A percentile compares a stretch with the other conserved stretches of the same genome.
phyloP scores from a whole-genome alignment of 2,113 vertebrate species.

The Cyprinodon brontotheroides region DNA sequence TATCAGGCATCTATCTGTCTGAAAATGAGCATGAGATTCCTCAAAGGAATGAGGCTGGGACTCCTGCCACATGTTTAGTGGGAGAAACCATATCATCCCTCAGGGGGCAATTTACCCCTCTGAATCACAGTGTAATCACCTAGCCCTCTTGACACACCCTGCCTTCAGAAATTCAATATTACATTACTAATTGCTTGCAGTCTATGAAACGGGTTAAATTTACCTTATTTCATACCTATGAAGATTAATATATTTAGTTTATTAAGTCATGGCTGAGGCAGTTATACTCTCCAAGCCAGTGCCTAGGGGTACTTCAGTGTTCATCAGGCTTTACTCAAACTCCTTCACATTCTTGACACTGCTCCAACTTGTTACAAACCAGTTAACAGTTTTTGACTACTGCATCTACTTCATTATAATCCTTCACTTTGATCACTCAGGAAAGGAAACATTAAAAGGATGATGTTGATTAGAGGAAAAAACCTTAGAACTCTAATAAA shows the following conservation, averaged over 20 bases:
- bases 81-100: conserved; percentile 39
- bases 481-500: not conserved
- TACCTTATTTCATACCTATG: conserved; percentile 8
- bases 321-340: conserved; percentile 24
- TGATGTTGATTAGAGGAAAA: not conserved
- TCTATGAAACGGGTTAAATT: conserved; percentile 27
- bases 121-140: conserved; percentile 42
- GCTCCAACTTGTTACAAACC: conserved; percentile 54
- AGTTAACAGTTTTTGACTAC: conserved; percentile 31
- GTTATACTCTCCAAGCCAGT: conserved; percentile 45
- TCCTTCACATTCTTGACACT: conserved; percentile 51
- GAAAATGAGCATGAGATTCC: conserved; percentile 21
- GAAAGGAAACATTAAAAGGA: not conserved
- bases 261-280: conserved; percentile 38
- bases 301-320: conserved; percentile 34
- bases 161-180: conserved; percentile 34
- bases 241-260: conserved; percentile 46
- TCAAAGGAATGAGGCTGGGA: conserved; percentile 47
- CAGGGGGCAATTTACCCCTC: conserved; percentile 42
- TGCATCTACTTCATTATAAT: not conserved
- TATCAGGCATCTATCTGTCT: conserved; percentile 4
- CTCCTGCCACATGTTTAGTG: conserved; percentile 52
- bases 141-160: conserved; percentile 58
- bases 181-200: conserved; percentile 25
- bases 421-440: conserved; percentile 1